A percentile compares a stretch with the other conserved stretches of the same genome.
Conservation (phyloP, 37 sponge, comb jelly and placozoan genomes). For the Corticium candelabrum region DNA sequence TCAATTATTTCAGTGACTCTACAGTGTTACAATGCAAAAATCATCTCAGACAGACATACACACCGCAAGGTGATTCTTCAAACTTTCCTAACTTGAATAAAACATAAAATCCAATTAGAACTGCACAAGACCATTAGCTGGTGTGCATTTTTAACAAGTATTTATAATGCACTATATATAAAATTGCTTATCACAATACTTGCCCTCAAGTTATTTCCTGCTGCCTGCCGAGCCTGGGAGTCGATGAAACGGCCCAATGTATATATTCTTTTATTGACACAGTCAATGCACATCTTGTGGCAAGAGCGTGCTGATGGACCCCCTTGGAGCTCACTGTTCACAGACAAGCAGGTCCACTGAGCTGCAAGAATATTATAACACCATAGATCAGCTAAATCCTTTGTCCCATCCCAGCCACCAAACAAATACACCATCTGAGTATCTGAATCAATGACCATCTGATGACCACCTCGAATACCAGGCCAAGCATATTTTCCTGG, state of each 20-base stretch:
- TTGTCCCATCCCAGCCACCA: conserved; percentile 85
- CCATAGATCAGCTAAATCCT: conserved; percentile 80
- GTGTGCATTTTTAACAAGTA: no score
- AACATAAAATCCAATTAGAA: no score
- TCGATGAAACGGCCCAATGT: conserved; percentile 13
- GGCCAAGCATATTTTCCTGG: conserved; percentile 37
- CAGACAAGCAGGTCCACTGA: conserved; percentile 48
- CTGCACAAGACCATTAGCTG: no score
- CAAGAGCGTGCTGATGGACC: conserved; percentile 20
- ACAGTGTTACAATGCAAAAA: no score
- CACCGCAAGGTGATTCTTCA: no score
- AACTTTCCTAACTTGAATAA: no score
- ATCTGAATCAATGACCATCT: conserved; percentile 60
- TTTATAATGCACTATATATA: no score
- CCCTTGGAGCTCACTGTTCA: conserved; percentile 28
- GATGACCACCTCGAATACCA: conserved; percentile 73
- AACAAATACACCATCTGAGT: conserved; percentile 28
- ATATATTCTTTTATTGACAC: conserved; percentile 13
- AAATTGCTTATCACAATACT: no score
- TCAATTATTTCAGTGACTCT: no score
- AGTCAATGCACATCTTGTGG: conserved; percentile 34
- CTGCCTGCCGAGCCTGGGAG: no score
- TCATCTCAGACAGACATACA: no score
- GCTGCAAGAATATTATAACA: conserved; percentile 19
- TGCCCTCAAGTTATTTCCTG: no score